phyloP scores from a whole-genome alignment of 2,888 invertebrate species.

The Polymixis flavicincta region DNA sequence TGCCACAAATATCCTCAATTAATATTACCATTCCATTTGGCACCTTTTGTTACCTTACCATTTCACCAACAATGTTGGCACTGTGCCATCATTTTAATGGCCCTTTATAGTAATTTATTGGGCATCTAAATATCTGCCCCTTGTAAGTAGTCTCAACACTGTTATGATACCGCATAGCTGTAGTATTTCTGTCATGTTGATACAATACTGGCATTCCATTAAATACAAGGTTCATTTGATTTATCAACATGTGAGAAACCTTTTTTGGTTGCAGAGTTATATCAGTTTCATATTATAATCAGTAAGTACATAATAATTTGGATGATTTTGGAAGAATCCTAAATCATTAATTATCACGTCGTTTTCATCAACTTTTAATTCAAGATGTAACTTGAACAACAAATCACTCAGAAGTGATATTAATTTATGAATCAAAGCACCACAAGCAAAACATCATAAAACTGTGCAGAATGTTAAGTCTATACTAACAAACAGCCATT shows the following conservation, averaged over 20 bases:
- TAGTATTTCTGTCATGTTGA: conserved; percentile 53
- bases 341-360: neutral
- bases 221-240: conserved; percentile 12
- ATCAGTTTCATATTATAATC: neutral
- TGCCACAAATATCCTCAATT: conserved; percentile 58
- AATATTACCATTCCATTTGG: conserved; percentile 59
- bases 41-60: conserved; percentile 57
- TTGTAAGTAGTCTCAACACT: conserved; percentile 33
- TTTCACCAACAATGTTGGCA: conserved; percentile 64
- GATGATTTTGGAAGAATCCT: neutral
- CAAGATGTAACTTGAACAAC: neutral
- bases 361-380: neutral
- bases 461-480: conserved; percentile 49
- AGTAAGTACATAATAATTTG: neutral
- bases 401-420: neutral
- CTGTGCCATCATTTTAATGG: conserved; percentile 57
- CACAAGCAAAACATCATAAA: conserved; percentile 10
- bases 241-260: conserved; percentile 9
- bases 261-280: neutral
- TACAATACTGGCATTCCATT: conserved; percentile 23
- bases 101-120: conserved; percentile 60
- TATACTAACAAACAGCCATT: conserved; percentile 39
- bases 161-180: conserved; percentile 28
- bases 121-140: conserved; percentile 47
- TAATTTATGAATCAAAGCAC: conserved; percentile 10